Percentiles rank a stretch among this genome's conserved stretches.
Evolutionary conservation across 1,140 invertebrate genomes (phyloP).

Genomic region (Cyrtorhinus lividipennis): DNA sequence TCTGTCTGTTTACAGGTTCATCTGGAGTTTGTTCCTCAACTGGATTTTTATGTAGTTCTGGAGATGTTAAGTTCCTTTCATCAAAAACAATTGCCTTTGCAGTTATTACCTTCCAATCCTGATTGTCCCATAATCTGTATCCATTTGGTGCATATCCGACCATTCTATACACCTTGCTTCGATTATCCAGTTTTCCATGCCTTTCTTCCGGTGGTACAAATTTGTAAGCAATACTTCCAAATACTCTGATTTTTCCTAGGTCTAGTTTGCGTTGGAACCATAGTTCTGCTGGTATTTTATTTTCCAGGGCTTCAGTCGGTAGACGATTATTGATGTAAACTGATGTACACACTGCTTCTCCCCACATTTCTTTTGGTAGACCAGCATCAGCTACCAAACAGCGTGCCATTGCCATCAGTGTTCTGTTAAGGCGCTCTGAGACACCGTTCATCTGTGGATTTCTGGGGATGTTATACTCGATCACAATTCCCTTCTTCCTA

Average conservation of each 20-base stretch:
- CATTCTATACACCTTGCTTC: neutral
- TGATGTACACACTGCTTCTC: constrained; percentile 29
- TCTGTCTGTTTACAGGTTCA: neutral
- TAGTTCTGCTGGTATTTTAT: neutral
- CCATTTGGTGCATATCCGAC: neutral
- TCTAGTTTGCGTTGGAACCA: neutral
- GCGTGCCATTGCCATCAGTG: constrained; percentile 28
- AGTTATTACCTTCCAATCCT: neutral
- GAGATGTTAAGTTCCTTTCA: neutral
- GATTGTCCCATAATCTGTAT: neutral
- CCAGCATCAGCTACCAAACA: constrained; percentile 28
- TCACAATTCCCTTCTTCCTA: neutral
- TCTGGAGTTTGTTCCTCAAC: too few relatives aligned
- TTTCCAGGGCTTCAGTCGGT: neutral
- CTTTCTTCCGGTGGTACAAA: constrained; percentile 1
- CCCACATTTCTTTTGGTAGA: constrained; percentile 29
- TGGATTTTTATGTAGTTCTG: neutral
- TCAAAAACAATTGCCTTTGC: neutral
- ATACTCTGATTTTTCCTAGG: neutral
- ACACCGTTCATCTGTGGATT: constrained; percentile 33
- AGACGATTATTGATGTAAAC: neutral
- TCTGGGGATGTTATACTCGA: neutral
- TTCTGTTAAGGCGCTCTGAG: constrained; percentile 31
- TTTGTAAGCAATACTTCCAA: neutral
- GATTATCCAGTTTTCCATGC: neutral